These are phyloP conservation scores for Himalopsyche japonica DNA, from an alignment of 2,888 invertebrate species.

Conservation along the genomic window DNA sequence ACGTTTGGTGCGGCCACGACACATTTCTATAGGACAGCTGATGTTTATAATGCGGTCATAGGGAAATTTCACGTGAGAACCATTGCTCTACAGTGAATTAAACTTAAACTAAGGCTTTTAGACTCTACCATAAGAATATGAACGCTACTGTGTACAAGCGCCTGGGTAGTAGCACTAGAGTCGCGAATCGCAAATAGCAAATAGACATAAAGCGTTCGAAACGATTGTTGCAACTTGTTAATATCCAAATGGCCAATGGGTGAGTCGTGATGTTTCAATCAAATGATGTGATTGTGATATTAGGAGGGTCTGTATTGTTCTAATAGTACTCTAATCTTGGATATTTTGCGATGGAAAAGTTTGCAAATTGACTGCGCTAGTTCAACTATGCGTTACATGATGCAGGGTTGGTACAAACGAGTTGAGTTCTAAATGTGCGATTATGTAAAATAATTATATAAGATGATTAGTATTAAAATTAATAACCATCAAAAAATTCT, in stretches of 20 bases:
- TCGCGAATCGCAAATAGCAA: background rate
- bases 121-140: too few relatives aligned
- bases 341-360: background rate
- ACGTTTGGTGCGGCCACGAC: too few relatives aligned
- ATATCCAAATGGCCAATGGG: slow-evolving; percentile 27
- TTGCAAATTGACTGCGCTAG: background rate
- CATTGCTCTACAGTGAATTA: too few relatives aligned
- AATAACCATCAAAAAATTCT: too few relatives aligned
- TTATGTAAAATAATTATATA: too few relatives aligned
- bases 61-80: too few relatives aligned
- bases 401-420: background rate
- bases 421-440: too few relatives aligned
- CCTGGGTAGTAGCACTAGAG: background rate
- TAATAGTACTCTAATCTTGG: background rate
- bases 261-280: slow-evolving; percentile 35
- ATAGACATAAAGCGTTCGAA: background rate
- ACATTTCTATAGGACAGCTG: too few relatives aligned
- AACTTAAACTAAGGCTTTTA: too few relatives aligned
- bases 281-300: slow-evolving; percentile 24
- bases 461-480: too few relatives aligned
- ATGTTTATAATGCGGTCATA: too few relatives aligned
- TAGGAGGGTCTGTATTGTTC: background rate
- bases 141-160: background rate
- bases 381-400: background rate
- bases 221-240: slow-evolving; percentile 1